A percentile compares a stretch with the other conserved stretches of the same genome.
Evolutionary conservation across 2,797 vertebrate genomes (phyloP).

Genomic region (Urocyon cinereoargenteus): DNA sequence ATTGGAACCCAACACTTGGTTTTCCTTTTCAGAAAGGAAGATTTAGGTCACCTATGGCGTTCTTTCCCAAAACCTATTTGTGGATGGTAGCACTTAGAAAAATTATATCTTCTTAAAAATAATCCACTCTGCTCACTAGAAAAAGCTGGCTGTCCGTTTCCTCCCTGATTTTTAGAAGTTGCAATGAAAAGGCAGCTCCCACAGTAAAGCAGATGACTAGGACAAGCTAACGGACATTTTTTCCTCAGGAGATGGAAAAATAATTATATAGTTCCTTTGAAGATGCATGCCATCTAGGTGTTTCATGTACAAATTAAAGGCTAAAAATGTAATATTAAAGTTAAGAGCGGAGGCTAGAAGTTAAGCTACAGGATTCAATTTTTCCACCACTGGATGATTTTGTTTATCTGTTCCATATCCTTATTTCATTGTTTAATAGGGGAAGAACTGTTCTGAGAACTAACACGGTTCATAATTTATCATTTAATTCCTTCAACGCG

Average conservation of each 20-base stretch:
- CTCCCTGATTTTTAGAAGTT: neutral
- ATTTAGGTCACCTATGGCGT: neutral
- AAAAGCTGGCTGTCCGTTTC: neutral
- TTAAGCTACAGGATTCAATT: neutral
- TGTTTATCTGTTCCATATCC: neutral
- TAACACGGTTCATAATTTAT: neutral
- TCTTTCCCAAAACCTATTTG: conserved; percentile 21
- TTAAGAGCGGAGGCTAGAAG: neutral
- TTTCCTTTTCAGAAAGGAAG: conserved; percentile 61
- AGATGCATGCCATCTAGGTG: neutral
- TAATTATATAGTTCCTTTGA: neutral
- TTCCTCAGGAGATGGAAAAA: neutral
- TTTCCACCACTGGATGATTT: neutral
- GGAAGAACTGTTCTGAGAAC: neutral
- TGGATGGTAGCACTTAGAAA: conserved; percentile 26
- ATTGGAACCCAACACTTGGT: conserved; percentile 24
- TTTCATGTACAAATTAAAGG: conserved; percentile 45
- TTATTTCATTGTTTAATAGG: neutral
- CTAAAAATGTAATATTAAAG: conserved; percentile 19
- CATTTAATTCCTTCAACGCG: neutral
- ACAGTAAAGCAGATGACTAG: neutral
- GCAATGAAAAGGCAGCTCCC: neutral
- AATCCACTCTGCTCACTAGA: neutral
- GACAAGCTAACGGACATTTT: neutral
- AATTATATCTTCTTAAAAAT: conserved; percentile 42